phyloP scores from a whole-genome alignment of 2,888 invertebrate species.

The Notodonta ziczac region DNA sequence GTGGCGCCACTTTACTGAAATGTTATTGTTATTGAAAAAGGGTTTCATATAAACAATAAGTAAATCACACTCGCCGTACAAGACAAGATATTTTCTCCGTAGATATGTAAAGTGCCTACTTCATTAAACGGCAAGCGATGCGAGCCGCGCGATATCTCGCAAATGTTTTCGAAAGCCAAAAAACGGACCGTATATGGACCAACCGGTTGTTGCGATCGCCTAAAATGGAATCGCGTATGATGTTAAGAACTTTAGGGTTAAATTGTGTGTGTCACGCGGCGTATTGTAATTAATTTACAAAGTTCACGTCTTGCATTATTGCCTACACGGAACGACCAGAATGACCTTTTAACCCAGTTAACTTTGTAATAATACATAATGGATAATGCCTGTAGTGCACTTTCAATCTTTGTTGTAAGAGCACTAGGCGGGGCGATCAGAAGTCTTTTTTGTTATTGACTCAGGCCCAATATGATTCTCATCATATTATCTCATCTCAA shows the following conservation, averaged over 20 bases:
- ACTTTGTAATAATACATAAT: conserved; percentile 10
- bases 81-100: background rate
- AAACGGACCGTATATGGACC: conserved; percentile 63
- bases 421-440: no score
- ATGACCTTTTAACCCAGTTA: conserved; percentile 34
- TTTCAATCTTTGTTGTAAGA: no score
- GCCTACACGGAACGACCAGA: conserved; percentile 17
- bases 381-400: background rate
- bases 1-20: no score
- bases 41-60: background rate
- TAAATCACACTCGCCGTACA: conserved; percentile 6
- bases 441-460: no score
- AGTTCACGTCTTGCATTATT: conserved; percentile 51
- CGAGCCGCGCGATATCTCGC: conserved; percentile 48
- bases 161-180: conserved; percentile 79
- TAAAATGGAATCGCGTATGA: conserved; percentile 65
- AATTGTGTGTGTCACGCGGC: conserved; percentile 61
- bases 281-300: conserved; percentile 69
- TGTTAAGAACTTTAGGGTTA: conserved; percentile 66
- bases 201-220: conserved; percentile 60
- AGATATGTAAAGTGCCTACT: conserved; percentile 24
- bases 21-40: background rate
- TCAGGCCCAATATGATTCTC: no score
- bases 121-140: conserved; percentile 44
- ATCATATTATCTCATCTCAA: no score